Evolutionary conservation across 2,797 vertebrate species (phyloP).

Genomic region (Rhinella marina): DNA sequence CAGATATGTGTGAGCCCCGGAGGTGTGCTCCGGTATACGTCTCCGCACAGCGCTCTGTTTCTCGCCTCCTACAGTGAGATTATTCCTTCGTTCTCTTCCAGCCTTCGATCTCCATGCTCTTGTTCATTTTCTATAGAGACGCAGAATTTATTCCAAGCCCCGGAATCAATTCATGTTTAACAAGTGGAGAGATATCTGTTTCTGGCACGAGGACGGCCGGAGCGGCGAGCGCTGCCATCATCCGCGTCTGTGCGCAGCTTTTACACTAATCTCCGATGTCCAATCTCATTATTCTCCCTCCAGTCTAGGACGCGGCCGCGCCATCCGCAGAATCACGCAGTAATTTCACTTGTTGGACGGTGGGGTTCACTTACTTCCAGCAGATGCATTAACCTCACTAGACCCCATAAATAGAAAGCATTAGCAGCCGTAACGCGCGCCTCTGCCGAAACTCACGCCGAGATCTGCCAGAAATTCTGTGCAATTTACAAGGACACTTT

Average conservation of each 20-base stretch:
- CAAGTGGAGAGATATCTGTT: slow-evolving; percentile 63
- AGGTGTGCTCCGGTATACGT: background rate
- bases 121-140: slow-evolving; percentile 39
- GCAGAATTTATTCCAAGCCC: slow-evolving; percentile 64
- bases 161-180: slow-evolving; percentile 73
- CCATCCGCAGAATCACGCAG: background rate
- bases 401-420: slow-evolving; percentile 10
- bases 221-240: slow-evolving; percentile 39
- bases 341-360: slow-evolving; percentile 15
- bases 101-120: background rate
- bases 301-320: slow-evolving; percentile 15
- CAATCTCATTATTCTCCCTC: slow-evolving; percentile 65
- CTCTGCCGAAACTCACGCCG: too few species aligned
- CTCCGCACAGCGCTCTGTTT: background rate
- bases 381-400: slow-evolving; percentile 16
- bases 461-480: background rate
- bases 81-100: background rate
- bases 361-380: background rate
- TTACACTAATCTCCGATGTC: slow-evolving; percentile 64
- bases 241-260: slow-evolving; percentile 35
- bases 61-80: background rate
- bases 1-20: too few species aligned
- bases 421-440: background rate
- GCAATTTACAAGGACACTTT: background rate
- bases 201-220: slow-evolving; percentile 53